phyloP scores from a whole-genome alignment of 2,113 vertebrate species.

The Nanorana parkeri region DNA sequence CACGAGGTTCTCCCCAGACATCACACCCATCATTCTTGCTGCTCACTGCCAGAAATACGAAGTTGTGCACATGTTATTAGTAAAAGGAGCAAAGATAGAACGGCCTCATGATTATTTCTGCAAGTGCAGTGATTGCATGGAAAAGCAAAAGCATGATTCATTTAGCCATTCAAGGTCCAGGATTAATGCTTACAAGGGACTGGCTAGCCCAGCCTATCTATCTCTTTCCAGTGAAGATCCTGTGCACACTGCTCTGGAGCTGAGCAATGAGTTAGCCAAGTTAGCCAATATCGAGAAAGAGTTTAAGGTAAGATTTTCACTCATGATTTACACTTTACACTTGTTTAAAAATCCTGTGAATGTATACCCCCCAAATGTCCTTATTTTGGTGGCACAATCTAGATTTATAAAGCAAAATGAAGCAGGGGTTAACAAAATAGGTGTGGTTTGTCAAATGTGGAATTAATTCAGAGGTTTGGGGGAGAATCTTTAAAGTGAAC shows the following conservation, averaged over 20 bases:
- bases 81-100: slow-evolving; percentile 85
- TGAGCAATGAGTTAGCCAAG: slow-evolving; percentile 87
- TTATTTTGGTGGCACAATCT: no score
- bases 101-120: slow-evolving; percentile 89
- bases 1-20: slow-evolving; percentile 87
- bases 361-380: no score
- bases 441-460: no score
- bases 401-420: no score
- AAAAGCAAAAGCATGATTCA: slow-evolving; percentile 83
- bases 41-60: slow-evolving; percentile 90
- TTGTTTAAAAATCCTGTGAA: no score
- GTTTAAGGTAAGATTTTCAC: slow-evolving; percentile 79
- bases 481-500: no score
- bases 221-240: slow-evolving; percentile 88
- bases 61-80: slow-evolving; percentile 86
- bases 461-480: no score
- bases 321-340: no score
- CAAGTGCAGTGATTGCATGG: slow-evolving; percentile 82
- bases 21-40: slow-evolving; percentile 87
- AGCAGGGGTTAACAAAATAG: no score
- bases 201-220: slow-evolving; percentile 87
- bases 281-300: slow-evolving; percentile 90
- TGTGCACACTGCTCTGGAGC: slow-evolving; percentile 84
- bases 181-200: slow-evolving; percentile 87
- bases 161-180: slow-evolving; percentile 87